Evolutionary conservation across 2,888 invertebrate genomes (phyloP).

Genomic region (Coleophora deauratella): DNA sequence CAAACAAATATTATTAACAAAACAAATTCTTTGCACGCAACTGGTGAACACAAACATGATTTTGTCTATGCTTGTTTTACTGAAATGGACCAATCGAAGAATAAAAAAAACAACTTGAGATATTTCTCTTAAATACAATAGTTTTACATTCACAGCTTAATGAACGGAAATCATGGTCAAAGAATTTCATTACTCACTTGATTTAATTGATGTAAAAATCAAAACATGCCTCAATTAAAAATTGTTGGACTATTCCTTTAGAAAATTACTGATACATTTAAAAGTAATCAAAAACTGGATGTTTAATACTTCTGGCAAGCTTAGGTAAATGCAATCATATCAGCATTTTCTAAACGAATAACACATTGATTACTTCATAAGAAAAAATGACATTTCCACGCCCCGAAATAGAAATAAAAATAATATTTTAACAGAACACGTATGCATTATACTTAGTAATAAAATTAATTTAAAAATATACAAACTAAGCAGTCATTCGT

Average conservation of each 20-base stretch:
- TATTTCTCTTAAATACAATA: constrained; percentile 32
- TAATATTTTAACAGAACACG: constrained; percentile 15
- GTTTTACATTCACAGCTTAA: constrained; percentile 62
- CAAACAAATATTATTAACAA: no score
- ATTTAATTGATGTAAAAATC: constrained; percentile 52
- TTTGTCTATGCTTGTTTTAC: constrained; percentile 13
- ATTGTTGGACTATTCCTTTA: constrained; percentile 29
- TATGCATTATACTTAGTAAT: constrained; percentile 25
- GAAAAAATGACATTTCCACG: constrained; percentile 20
- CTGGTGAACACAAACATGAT: no score
- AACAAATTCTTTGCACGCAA: no score
- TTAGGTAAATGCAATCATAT: constrained; percentile 11
- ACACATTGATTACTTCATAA: constrained; percentile 26
- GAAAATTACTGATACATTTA: constrained; percentile 24
- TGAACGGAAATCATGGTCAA: constrained; percentile 61
- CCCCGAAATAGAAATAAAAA: constrained; percentile 35
- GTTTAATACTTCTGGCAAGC: constrained; percentile 4
- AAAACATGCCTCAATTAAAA: constrained; percentile 37
- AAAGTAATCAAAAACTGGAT: neutral
- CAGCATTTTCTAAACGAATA: constrained; percentile 18
- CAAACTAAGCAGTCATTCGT: constrained; percentile 71
- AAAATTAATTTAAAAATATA: constrained; percentile 57
- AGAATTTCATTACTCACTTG: constrained; percentile 41
- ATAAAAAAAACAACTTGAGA: constrained; percentile 6
- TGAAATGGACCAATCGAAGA: no score